Base-by-base conservation (phyloP, 2,797 vertebrate species). In the Phoebastria nigripes region DNA sequence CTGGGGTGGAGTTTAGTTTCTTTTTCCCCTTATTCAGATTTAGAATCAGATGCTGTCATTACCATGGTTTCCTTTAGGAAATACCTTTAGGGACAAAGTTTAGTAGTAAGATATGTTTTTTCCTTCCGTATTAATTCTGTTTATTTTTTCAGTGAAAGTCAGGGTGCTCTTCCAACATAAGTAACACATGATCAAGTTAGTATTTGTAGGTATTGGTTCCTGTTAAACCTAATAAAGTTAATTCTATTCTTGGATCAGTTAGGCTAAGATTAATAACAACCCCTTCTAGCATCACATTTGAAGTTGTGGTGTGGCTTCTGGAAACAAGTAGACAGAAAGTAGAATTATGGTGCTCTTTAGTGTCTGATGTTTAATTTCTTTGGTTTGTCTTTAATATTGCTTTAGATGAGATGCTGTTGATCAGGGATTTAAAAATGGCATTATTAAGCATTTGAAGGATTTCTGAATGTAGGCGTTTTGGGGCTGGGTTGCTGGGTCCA, bases 51-150 rank as follows among this genome's bases (percentile, higher is more conserved):
- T 77, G 17, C 25, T 79, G 4, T 59, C 10, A 56, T 52, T 63
- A 13, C 26, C 1, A 0, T 42, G 12, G 6, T 66, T 90, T 71
- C 17, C 12, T 49, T 56, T 85, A 77, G 20, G 28, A 89, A 73
- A 41, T 35, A 25, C 9, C 10, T 76, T 76, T 39, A 59, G 33
- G 10, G n/a, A 28, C 5, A 39, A 59, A 65, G 15, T 63, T 62
- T 62, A 54, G 22, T 17, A 33, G 8, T 35, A 70, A 61, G n/a
- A 29, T 73, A 4, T 0, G 0, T 20, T 22, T 39, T 70, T 51
- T 67, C 31, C 18, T 78, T 56, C 39, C 4, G 39, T 79, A 10
- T 25, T 78, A 31, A 33, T 65, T 78, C 19, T 79, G 15, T 63
- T 70, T 65, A 24, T 84, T 93, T 89, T 89, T 84, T 33, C 10